These are phyloP conservation scores for Batillaria attramentaria DNA, from an alignment of 1,140 invertebrate species.

Conservation along the genomic window DNA sequence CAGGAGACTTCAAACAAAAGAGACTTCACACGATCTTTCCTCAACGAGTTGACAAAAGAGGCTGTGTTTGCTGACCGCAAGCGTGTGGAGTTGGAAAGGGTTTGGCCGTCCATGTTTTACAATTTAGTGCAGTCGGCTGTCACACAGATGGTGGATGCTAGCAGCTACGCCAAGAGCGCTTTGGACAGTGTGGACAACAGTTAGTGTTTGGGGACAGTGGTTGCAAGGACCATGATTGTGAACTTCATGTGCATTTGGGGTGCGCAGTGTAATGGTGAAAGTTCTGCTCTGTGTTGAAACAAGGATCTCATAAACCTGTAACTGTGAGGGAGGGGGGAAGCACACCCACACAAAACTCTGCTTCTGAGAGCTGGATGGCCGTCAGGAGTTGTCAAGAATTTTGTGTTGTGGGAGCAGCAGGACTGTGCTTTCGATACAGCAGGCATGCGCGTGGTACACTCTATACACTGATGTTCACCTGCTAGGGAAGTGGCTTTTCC, in stretches of 20 bases:
- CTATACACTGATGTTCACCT: no score
- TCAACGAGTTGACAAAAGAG: constrained; percentile 64
- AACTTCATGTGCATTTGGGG: neutral
- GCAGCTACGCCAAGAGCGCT: constrained; percentile 65
- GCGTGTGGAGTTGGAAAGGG: constrained; percentile 56
- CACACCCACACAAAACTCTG: neutral
- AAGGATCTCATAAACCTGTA: neutral
- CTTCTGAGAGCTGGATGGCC: neutral
- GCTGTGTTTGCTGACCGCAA: constrained; percentile 64
- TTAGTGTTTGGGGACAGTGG: constrained; percentile 27
- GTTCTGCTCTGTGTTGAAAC: neutral
- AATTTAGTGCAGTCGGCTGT: constrained; percentile 64
- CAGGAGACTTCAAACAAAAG: constrained; percentile 51
- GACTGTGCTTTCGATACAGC: no score
- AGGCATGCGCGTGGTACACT: no score
- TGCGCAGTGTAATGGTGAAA: neutral
- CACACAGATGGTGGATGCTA: constrained; percentile 61
- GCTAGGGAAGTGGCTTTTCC: no score
- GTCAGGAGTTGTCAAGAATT: no score
- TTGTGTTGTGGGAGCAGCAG: no score
- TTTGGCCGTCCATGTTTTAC: constrained; percentile 67
- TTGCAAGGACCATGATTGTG: neutral
- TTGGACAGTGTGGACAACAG: constrained; percentile 64
- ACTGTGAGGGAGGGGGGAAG: no score
- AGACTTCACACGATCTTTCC: constrained; percentile 58